Evolutionary conservation across 2,113 vertebrate genomes (phyloP).

Genomic region (Centrocercus urophasianus): DNA sequence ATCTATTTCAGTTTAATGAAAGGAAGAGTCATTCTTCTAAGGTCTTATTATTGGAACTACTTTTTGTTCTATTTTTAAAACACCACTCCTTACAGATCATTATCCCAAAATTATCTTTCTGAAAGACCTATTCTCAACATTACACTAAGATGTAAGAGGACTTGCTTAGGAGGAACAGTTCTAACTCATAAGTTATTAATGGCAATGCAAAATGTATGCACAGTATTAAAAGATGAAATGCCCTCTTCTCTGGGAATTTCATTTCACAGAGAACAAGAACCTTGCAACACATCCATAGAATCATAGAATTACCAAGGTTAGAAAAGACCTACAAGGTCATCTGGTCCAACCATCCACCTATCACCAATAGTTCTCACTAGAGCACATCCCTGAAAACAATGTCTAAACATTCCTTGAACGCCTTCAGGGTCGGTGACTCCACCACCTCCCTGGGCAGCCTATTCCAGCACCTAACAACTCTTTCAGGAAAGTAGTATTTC

Average conservation of each 20-base stretch:
- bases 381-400: too few relatives aligned
- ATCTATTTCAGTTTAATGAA: background rate
- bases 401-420: too few relatives aligned
- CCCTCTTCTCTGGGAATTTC: background rate
- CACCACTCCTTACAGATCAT: background rate
- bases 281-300: background rate
- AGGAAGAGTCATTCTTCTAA: background rate
- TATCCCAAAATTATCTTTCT: conserved; percentile 32
- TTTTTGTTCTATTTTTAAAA: conserved; percentile 55
- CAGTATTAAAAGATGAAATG: background rate
- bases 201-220: background rate
- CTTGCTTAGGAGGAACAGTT: conserved; percentile 8
- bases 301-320: too few relatives aligned
- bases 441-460: too few relatives aligned
- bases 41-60: conserved; percentile 19
- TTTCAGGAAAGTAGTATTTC: too few relatives aligned
- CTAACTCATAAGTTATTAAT: conserved; percentile 29
- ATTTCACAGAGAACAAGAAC: background rate
- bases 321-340: too few relatives aligned
- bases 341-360: too few relatives aligned
- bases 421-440: too few relatives aligned
- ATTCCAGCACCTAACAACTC: too few relatives aligned
- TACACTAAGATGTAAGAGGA: conserved; percentile 15
- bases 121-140: conserved; percentile 8
- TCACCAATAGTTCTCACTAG: too few relatives aligned